Evolutionary conservation across 2,888 invertebrate species (phyloP).

Genomic region (Lasioglossum oenotherae): DNA sequence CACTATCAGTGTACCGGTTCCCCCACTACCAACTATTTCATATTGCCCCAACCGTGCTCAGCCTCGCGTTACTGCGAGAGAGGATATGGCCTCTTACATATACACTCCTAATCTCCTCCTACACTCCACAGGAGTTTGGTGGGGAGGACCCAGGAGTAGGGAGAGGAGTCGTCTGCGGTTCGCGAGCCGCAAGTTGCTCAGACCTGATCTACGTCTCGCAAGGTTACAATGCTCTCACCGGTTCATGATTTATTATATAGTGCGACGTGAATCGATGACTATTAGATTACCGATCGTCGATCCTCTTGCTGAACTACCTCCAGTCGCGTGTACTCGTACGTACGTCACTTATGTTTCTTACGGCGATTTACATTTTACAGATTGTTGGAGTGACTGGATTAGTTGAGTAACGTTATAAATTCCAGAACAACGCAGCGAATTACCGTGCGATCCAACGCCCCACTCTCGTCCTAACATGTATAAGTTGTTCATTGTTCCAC

Average conservation of each 20-base stretch:
- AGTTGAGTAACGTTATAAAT: slow-evolving; percentile 55
- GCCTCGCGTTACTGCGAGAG: no score
- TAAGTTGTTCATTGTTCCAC: slow-evolving; percentile 66
- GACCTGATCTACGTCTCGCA: background rate
- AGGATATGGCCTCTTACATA: no score
- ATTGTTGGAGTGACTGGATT: slow-evolving; percentile 52
- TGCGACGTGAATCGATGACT: background rate
- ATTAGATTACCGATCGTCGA: slow-evolving; percentile 10
- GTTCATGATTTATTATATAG: background rate
- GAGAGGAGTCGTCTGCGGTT: no score
- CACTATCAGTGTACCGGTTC: no score
- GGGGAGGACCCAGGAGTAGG: no score
- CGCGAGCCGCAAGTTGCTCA: no score
- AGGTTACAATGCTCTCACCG: background rate
- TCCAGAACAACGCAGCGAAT: slow-evolving; percentile 55
- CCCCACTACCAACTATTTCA: no score
- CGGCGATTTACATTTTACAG: slow-evolving; percentile 51
- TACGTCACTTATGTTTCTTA: slow-evolving; percentile 54
- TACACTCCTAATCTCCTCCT: no score
- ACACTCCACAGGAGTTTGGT: no score
- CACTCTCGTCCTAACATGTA: slow-evolving; percentile 46
- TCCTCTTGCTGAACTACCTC: slow-evolving; percentile 41
- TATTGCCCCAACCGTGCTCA: no score
- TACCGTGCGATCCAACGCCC: slow-evolving; percentile 40
- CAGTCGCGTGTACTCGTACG: slow-evolving; percentile 45